phyloP scores from a whole-genome alignment of 2,797 vertebrate species.

The Gobio occitaniae region DNA sequence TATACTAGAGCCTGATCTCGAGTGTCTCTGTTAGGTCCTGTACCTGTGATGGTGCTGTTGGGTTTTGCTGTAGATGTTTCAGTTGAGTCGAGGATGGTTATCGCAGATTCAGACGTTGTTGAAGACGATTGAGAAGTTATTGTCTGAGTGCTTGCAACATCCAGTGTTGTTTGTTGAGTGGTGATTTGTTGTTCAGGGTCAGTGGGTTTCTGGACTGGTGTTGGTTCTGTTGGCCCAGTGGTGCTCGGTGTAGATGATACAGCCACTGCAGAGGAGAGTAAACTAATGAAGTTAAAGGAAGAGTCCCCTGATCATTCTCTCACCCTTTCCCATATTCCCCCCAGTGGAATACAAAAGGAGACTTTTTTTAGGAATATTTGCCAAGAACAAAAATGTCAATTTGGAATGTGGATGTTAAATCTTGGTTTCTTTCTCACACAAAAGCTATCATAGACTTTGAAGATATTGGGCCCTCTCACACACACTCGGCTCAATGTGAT shows the following conservation, averaged over 20 bases:
- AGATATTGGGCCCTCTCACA: too few relatives aligned
- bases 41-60: slow-evolving; percentile 22
- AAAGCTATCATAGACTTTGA: neutral
- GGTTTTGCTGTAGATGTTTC: slow-evolving; percentile 1
- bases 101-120: neutral
- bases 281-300: neutral
- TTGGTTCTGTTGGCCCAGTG: neutral
- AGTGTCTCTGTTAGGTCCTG: neutral
- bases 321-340: neutral
- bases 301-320: neutral
- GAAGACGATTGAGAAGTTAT: neutral
- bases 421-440: neutral
- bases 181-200: neutral
- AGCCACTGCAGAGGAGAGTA: neutral
- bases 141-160: slow-evolving; percentile 4
- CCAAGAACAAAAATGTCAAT: neutral
- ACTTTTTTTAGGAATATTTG: neutral
- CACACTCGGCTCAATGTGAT: too few relatives aligned
- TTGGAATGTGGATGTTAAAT: neutral
- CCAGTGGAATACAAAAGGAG: neutral
- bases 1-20: too few relatives aligned
- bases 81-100: neutral
- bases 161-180: neutral
- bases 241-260: neutral
- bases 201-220: neutral